Conservation (phyloP, 2,888 invertebrate species). For the Agrenia bidenticulata region DNA sequence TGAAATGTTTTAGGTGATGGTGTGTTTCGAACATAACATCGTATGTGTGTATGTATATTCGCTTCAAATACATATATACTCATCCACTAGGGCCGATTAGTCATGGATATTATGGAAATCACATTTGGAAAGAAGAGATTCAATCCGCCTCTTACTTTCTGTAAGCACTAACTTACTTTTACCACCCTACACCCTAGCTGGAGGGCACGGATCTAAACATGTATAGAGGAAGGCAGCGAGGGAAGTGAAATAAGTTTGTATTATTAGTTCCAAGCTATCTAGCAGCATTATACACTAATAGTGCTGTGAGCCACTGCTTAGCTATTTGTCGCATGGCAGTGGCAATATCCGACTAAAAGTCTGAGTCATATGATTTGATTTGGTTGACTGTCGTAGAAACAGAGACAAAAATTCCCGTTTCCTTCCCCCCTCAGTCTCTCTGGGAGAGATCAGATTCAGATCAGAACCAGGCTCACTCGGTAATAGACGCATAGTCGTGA, state of each 20-base stretch:
- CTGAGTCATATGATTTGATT: slow-evolving; percentile 49
- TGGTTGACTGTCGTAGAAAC: slow-evolving; percentile 14
- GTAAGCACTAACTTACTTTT: too few relatives aligned
- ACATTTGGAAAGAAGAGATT: slow-evolving; percentile 16
- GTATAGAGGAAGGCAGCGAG: slow-evolving; percentile 4
- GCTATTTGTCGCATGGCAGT: too few relatives aligned
- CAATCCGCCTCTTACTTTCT: slow-evolving; percentile 5
- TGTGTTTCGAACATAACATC: too few relatives aligned
- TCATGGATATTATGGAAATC: slow-evolving; percentile 48
- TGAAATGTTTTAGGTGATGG: too few relatives aligned
- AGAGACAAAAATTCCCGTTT: slow-evolving; percentile 18
- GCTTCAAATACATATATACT: too few relatives aligned
- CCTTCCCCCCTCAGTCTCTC: slow-evolving; percentile 18
- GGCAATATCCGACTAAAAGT: slow-evolving; percentile 6
- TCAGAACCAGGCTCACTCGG: slow-evolving; percentile 5
- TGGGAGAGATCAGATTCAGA: slow-evolving; percentile 27
- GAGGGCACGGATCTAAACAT: not conserved
- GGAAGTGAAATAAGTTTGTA: too few relatives aligned
- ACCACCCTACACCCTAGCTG: too few relatives aligned
- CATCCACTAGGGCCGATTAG: slow-evolving; percentile 28
- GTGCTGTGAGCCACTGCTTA: too few relatives aligned
- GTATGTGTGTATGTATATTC: too few relatives aligned
- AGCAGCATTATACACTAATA: too few relatives aligned
- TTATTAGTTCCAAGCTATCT: too few relatives aligned
- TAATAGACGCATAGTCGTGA: slow-evolving; percentile 25